Base-by-base conservation (phyloP, 2,113 vertebrate genomes). In the Coptodon bakossiorum region DNA sequence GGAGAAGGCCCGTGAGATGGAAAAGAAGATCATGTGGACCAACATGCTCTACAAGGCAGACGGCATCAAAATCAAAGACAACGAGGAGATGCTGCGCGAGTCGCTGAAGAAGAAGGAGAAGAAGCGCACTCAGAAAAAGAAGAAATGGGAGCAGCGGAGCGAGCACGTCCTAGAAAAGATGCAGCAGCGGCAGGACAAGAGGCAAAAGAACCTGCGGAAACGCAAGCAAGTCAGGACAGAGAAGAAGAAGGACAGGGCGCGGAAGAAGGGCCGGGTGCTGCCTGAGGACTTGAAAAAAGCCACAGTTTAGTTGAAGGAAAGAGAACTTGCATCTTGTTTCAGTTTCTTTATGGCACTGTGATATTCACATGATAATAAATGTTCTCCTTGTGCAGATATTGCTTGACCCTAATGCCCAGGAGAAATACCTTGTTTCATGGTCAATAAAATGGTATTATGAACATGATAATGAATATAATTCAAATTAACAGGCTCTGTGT, bases 21-120 rank as follows among this genome's bases (percentile, higher is more conserved):
- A 99, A 94, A 88, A 95, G 54, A 98, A 97, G 94, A 97, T 98
- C 78, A 96, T 94, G 52, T 99, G 98, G 99, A 98, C 98, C 52
- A 98, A 97, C 14, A 83, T 95, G 68, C 97, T 99, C 6, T 99
- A 99, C 45, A 98, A 98, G 88, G 98, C 98, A 0, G 98, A 99
- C 89, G 98, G 99, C 0, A 89, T 99, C 87, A 97, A 97, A 88
- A 97, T 99, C 82, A 98, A 97, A 0, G 98, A 99, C 1, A 56
- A 99, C 0, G 98, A 98, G 91, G 94, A 86, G 17, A 96, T 97
- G 54, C 96, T 99, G 90, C 97, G 96, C 3, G 92, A 94, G 2
- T 97, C 98, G 3, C 91, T 99, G 91, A 97, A 96, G 92, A 97
- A 93, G 68, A 99, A 99, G 94, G 98, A 99, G 96, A 97, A 97